Evolutionary conservation across 2,113 vertebrate species (phyloP).

Genomic region (Pluvianellus socialis): DNA sequence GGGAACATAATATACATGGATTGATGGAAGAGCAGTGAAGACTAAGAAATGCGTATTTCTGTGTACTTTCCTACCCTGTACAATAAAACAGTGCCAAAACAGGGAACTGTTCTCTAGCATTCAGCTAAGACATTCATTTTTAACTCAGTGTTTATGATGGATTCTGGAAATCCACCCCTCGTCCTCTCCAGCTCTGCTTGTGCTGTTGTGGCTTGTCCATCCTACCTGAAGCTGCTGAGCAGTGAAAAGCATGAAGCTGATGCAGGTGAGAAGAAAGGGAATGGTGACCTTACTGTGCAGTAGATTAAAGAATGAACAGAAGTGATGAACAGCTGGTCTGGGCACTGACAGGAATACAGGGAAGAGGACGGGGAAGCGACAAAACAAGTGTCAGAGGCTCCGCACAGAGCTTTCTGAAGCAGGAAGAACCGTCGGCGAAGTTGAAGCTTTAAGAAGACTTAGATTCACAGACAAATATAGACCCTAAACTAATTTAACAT

Average conservation of each 20-base stretch:
- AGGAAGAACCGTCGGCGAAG: background rate
- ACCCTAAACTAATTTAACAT: conserved; percentile 16
- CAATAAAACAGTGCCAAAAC: background rate
- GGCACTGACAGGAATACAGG: background rate
- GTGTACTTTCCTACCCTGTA: background rate
- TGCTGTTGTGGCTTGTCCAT: background rate
- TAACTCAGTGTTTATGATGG: background rate
- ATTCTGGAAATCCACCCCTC: background rate
- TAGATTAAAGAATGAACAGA: background rate
- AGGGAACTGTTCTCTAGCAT: background rate
- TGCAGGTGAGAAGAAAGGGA: background rate
- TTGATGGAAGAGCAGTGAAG: background rate
- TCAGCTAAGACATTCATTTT: background rate
- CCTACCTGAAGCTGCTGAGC: background rate
- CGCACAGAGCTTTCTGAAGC: background rate
- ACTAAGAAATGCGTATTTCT: background rate
- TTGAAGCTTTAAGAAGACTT: background rate
- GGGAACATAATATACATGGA: background rate
- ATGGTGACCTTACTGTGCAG: background rate
- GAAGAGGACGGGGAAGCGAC: background rate
- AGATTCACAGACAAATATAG: background rate
- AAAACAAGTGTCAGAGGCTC: background rate
- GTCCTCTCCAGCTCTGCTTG: background rate
- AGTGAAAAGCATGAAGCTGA: background rate
- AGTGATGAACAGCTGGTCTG: background rate